These are phyloP conservation scores for Anas bahamensis DNA, from an alignment of 2,797 vertebrate genomes.

Conservation along the genomic window DNA sequence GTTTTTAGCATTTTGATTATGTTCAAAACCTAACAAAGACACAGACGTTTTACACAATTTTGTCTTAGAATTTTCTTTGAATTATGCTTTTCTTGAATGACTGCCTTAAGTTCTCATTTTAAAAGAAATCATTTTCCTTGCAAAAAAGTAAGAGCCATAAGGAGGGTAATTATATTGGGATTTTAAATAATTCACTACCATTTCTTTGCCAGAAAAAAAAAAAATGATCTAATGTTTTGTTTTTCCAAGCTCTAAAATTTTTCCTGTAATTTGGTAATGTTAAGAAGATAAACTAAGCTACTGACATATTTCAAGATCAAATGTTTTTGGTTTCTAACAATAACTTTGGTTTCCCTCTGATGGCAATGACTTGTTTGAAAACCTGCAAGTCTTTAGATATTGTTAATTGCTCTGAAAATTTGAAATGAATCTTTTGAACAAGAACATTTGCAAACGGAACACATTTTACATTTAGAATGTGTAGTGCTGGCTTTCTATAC, in stretches of 20 bases:
- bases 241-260: slow-evolving; percentile 59
- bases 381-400: slow-evolving; percentile 45
- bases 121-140: slow-evolving; percentile 46
- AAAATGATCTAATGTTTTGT: slow-evolving; percentile 49
- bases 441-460: slow-evolving; percentile 6
- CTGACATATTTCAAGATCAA: slow-evolving; percentile 45
- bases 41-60: background rate
- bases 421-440: slow-evolving; percentile 15
- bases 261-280: slow-evolving; percentile 57
- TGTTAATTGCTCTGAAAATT: slow-evolving; percentile 44
- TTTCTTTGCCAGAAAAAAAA: slow-evolving; percentile 68
- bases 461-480: background rate
- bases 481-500: slow-evolving; percentile 16
- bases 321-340: slow-evolving; percentile 50
- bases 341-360: slow-evolving; percentile 44
- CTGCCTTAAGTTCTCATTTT: slow-evolving; percentile 53
- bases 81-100: slow-evolving; percentile 6
- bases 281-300: slow-evolving; percentile 49
- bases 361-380: slow-evolving; percentile 32
- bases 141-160: slow-evolving; percentile 61
- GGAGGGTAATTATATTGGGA: slow-evolving; percentile 69
- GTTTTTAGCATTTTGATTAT: background rate
- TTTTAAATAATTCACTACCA: slow-evolving; percentile 62
- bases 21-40: background rate
- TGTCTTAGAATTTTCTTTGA: background rate